phyloP scores from a whole-genome alignment of 2,113 vertebrate genomes.

The Salvator merianae region DNA sequence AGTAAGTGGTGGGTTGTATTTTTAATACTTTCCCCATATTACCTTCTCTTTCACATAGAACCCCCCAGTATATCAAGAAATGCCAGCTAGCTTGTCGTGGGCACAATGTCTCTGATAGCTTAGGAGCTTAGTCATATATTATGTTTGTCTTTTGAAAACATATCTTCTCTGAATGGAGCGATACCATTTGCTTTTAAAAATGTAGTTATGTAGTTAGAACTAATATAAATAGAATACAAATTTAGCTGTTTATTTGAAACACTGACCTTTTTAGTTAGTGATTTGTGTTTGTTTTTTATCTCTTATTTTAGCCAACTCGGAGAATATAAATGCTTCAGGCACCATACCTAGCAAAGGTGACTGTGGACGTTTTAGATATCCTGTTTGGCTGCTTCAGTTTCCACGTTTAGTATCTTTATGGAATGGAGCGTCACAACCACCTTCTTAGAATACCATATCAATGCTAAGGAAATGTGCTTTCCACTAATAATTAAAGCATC shows the following conservation, averaged over 20 bases:
- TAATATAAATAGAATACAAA: not conserved
- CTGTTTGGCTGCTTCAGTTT: constrained; percentile 30
- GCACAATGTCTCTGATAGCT: not conserved
- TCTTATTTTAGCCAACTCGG: constrained; percentile 46
- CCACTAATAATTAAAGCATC: not conserved
- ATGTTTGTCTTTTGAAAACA: no score
- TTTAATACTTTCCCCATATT: not conserved
- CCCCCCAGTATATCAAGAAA: not conserved
- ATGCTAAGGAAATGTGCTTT: constrained; percentile 16
- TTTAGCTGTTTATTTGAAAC: constrained; percentile 5
- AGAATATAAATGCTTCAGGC: constrained; percentile 46
- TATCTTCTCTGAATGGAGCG: no score
- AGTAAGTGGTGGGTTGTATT: not conserved
- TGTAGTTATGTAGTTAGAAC: not conserved
- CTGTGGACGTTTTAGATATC: constrained; percentile 24
- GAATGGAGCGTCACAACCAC: constrained; percentile 9
- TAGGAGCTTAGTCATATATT: not conserved
- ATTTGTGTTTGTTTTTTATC: constrained; percentile 41
- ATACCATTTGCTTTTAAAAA: not conserved
- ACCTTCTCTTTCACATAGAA: not conserved
- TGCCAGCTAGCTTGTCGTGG: not conserved
- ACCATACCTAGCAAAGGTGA: constrained; percentile 56
- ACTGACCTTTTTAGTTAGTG: constrained; percentile 20
- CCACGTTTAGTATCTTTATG: constrained; percentile 13
- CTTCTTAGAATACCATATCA: not conserved